phyloP scores from a whole-genome alignment of 2,888 invertebrate genomes.

The Ethmia dodecea region DNA sequence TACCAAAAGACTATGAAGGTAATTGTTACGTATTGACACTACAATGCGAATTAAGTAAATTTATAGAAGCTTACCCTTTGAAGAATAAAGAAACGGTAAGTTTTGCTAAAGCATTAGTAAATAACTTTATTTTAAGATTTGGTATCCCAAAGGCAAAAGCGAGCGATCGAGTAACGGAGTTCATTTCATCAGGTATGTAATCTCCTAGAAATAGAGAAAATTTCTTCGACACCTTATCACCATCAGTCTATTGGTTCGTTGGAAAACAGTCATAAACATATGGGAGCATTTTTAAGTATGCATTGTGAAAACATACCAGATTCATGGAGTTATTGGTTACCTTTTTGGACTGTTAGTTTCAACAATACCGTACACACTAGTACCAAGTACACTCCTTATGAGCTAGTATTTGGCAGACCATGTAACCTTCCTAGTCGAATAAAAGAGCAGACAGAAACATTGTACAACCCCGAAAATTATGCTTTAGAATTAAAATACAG shows the following conservation, averaged over 20 bases:
- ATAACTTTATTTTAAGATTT: no score
- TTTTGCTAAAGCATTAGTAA: no score
- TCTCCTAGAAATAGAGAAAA: constrained; percentile 13
- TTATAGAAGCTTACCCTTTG: no score
- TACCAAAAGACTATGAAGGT: no score
- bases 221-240: constrained; percentile 16
- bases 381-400: constrained; percentile 16
- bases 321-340: neutral
- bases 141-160: no score
- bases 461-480: constrained; percentile 12
- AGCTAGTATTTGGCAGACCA: constrained; percentile 17
- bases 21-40: no score
- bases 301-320: neutral
- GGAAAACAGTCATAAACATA: constrained; percentile 17
- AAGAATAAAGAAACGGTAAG: no score
- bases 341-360: constrained; percentile 15
- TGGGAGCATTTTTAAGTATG: neutral
- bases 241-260: constrained; percentile 14
- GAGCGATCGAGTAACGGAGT: neutral
- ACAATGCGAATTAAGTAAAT: no score
- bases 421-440: constrained; percentile 6
- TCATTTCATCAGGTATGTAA: no score
- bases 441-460: constrained; percentile 1
- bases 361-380: constrained; percentile 18
- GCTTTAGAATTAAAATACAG: neutral